Evolutionary conservation across 2,797 vertebrate genomes (phyloP), one percentile per base, ranked within the genome.

Genomic region (Tokudaia muenninki): DNA sequence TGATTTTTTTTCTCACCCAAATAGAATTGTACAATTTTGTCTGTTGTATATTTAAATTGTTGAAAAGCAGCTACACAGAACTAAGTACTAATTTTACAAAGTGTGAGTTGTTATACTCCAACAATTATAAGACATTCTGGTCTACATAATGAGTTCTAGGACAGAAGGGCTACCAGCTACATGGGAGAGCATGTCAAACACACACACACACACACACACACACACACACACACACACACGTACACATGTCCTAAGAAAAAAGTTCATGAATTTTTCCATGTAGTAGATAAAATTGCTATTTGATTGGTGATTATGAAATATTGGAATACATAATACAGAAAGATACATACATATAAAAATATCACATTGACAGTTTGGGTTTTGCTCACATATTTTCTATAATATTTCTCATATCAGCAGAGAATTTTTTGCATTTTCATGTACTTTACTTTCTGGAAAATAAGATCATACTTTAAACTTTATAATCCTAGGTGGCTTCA

Each of bases 381-480:
- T 93, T 65, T 50, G 10, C 19, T 37, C 70, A 52, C 72, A 91
- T 84, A 78, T 50, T 79, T 90, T 70, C 59, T 50, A 63, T 34
- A 1, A 59, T 26, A 2, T 78, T 82, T 88, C 13, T 17, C 34
- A 7, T n/a, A 90, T 87, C 16, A 82, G 0, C 61, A 92, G 59
- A 94, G 74, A 90, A 88, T 29, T 29, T 87, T 59, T 84, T 87
- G 0, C 2, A 75, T 93, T 91, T 44, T 9, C 11, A 47, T 14
- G 63, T 21, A 3, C 52, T 34, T 81, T 82, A 44, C 34, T 93
- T 8, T n/a, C 16, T 91, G 22, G 89, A 91, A 91, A 41, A 24
- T 41, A 77, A 94, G 55, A 44, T 80, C 29, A 57, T 72, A 72
- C 88, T 94, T 94, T 70, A 89, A 96, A 89, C 2, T 92, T 89